phyloP scores from a whole-genome alignment of 2,797 vertebrate genomes.

The Urocyon cinereoargenteus region DNA sequence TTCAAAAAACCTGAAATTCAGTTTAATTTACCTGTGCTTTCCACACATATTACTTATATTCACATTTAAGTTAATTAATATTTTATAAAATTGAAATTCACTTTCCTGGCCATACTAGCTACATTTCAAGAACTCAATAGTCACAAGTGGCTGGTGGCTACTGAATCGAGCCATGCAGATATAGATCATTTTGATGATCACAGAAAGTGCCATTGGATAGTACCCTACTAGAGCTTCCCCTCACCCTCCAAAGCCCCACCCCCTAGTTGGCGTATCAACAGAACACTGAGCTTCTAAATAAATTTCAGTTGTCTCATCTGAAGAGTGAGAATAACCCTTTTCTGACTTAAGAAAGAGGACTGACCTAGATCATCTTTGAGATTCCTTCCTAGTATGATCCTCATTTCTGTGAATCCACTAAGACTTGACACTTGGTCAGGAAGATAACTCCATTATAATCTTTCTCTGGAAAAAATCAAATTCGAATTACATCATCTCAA shows the following conservation, averaged over 20 bases:
- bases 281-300: not conserved
- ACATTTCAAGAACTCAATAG: not conserved
- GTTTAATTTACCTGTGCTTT: not conserved
- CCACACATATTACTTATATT: not conserved
- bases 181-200: not conserved
- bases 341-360: slow-evolving; percentile 4
- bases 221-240: not conserved
- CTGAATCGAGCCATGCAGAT: not conserved
- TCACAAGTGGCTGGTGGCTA: not conserved
- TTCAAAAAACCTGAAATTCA: slow-evolving; percentile 48
- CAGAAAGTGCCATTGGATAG: not conserved
- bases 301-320: slow-evolving; percentile 15
- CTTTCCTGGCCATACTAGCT: not conserved
- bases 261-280: not conserved
- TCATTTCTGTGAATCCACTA: slow-evolving; percentile 61
- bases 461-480: slow-evolving; percentile 63
- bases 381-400: not conserved
- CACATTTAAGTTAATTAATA: not conserved
- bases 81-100: not conserved
- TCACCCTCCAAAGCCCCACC: not conserved
- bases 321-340: slow-evolving; percentile 44
- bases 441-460: slow-evolving; percentile 73
- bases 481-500: slow-evolving; percentile 78
- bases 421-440: slow-evolving; percentile 58
- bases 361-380: not conserved